Evolutionary conservation across 2,113 vertebrate genomes (phyloP).

Genomic region (Osmerus mordax): DNA sequence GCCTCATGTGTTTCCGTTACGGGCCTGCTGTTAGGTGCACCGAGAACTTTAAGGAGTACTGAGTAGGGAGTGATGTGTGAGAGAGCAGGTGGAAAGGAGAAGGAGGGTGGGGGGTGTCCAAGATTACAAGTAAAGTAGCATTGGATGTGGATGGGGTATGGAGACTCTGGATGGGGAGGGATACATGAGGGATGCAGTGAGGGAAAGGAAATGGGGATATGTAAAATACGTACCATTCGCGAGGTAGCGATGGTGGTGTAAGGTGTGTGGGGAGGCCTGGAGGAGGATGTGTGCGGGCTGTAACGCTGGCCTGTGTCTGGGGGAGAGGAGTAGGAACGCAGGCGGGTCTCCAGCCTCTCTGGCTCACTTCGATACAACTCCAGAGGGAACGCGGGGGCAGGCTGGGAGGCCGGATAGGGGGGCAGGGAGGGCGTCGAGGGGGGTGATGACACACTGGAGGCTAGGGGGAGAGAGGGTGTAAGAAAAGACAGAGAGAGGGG

Average conservation of each 20-base stretch:
- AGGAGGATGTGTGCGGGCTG: constrained; percentile 55
- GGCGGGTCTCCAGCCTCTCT: constrained; percentile 77
- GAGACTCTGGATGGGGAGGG: no score
- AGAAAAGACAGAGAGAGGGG: background rate
- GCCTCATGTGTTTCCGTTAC: no score
- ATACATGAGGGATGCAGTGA: no score
- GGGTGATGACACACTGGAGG: constrained; percentile 79
- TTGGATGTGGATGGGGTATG: no score
- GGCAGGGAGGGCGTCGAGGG: constrained; percentile 77
- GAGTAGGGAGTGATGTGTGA: no score
- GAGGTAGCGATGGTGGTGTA: constrained; percentile 61
- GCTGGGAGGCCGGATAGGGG: constrained; percentile 61
- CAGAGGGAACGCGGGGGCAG: constrained; percentile 74
- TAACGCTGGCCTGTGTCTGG: constrained; percentile 76
- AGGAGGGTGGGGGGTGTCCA: no score
- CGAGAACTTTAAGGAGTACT: no score
- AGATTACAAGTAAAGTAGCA: no score
- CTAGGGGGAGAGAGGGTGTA: constrained; percentile 51
- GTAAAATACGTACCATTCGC: background rate
- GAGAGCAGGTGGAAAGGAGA: no score
- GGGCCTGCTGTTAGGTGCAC: no score
- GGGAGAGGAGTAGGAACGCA: constrained; percentile 81
- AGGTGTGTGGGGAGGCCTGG: constrained; percentile 56
- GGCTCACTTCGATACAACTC: constrained; percentile 87
- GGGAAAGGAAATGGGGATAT: background rate